phyloP scores from a whole-genome alignment of 2,888 invertebrate species.

The Idaea biselata region DNA sequence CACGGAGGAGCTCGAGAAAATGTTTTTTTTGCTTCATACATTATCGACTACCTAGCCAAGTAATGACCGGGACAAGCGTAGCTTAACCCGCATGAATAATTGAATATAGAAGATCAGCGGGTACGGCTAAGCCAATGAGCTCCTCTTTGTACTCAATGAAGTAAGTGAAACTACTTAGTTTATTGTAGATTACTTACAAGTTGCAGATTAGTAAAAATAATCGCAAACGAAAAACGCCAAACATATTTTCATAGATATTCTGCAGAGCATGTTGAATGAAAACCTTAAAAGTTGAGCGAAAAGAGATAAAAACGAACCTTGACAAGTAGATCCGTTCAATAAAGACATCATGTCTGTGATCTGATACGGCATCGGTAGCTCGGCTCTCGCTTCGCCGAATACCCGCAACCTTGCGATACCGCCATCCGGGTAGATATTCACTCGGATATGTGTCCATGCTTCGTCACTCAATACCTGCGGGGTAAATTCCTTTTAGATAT shows the following conservation, averaged over 20 bases:
- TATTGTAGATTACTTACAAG: no score
- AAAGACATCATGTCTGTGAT: slow-evolving; percentile 76
- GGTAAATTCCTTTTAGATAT: neutral
- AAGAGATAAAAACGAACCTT: slow-evolving; percentile 44
- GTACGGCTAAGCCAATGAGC: no score
- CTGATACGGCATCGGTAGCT: slow-evolving; percentile 52
- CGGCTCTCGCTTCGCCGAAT: slow-evolving; percentile 75
- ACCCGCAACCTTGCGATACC: slow-evolving; percentile 82
- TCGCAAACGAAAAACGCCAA: neutral
- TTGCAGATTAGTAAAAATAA: neutral
- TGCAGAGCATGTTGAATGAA: no score
- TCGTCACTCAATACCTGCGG: slow-evolving; percentile 68
- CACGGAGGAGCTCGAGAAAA: no score
- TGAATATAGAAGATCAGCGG: neutral
- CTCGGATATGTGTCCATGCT: slow-evolving; percentile 79
- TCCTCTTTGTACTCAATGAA: no score
- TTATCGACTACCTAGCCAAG: no score
- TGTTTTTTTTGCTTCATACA: no score
- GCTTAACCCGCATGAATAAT: no score
- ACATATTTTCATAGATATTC: neutral
- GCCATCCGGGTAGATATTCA: slow-evolving; percentile 84
- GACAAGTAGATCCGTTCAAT: slow-evolving; percentile 78
- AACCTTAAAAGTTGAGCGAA: neutral
- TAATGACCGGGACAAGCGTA: no score
- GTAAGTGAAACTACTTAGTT: no score